Conservation (phyloP, 2,888 invertebrate species). For the Drosophila pseudotakahashii region DNA sequence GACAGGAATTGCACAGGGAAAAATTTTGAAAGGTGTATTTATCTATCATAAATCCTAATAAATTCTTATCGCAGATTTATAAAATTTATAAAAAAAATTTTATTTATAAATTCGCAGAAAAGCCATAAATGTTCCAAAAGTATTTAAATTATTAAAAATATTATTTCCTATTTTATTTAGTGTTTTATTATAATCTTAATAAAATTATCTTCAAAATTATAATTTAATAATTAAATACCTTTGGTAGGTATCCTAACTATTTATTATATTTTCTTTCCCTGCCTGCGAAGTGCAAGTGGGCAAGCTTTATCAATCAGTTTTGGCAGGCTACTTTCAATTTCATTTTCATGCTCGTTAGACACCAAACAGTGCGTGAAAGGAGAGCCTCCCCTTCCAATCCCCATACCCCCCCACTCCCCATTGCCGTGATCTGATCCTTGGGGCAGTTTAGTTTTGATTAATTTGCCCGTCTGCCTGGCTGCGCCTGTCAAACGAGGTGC, state of each 20-base stretch:
- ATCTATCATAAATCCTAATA: no score
- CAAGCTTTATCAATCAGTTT: slow-evolving; percentile 72
- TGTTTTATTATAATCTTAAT: no score
- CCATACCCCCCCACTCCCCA: background rate
- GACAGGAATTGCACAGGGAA: background rate
- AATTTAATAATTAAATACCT: no score
- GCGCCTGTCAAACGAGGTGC: slow-evolving; percentile 59
- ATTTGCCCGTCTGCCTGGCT: slow-evolving; percentile 67
- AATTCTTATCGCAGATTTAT: no score
- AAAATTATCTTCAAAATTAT: no score
- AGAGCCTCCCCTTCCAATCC: background rate
- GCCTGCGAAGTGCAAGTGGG: background rate
- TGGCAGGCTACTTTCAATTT: slow-evolving; percentile 68
- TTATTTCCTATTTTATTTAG: no score
- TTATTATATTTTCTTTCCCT: background rate
- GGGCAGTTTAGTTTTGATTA: slow-evolving; percentile 75
- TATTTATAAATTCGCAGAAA: no score
- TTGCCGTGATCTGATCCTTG: slow-evolving; percentile 61
- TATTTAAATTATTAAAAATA: no score
- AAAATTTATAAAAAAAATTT: no score
- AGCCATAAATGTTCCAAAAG: no score
- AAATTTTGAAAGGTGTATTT: no score
- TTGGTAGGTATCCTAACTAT: background rate
- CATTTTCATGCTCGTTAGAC: slow-evolving; percentile 75
- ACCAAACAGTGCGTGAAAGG: slow-evolving; percentile 68